Base-by-base conservation (phyloP, 2,113 vertebrate genomes). In the Plestiodon gilberti region DNA sequence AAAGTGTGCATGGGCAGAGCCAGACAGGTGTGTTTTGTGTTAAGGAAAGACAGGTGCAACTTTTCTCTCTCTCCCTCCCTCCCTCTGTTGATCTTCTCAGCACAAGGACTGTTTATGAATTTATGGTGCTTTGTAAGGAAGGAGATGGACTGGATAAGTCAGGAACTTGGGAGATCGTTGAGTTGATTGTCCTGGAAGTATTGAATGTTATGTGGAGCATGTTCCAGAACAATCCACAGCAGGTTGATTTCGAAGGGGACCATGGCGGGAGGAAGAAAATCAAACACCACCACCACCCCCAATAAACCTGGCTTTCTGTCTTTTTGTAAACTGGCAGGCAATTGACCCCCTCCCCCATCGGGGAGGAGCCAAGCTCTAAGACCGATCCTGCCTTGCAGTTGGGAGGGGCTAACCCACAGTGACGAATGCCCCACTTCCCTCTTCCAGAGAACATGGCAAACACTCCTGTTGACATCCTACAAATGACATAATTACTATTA, bases 31-130 rank as follows among this genome's bases (percentile, higher is more conserved):
- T 97, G 96, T 97, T 97, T 90, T 94, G 94, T 94, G 97, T 97
- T 95, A 94, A 95, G 95, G n/a, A 97, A 96, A 97, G 97, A 97
- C 98, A 98, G 98, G 97, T 98, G 98, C 96, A 96, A 88, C 92
- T 90, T 96, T 90, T 93, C 81, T 71, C 75, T 33, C 83, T 38
- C 40, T n/a, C n/a, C n/a, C n/a, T 93, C 88, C 95, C 94, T 89
- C 90, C 96, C 96, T 96, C 94, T 95, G 84, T 83, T 86, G 92
- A 67, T 84, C 88, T 91, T 48, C 8, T 93, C 93, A 89, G 93
- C 90, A 81, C 92, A 90, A 81, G 92, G 96, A 91, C 91, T 92
- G 89, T 95, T 95, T 93, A 92, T 94, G 96, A 88, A 93, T 95
- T 94, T 96, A 95, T 95, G 94, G 92, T 76, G 84, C 84, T 80